These are phyloP conservation scores for Latrodectus elegans DNA, from an alignment of 2,888 invertebrate species.

Conservation along the genomic window DNA sequence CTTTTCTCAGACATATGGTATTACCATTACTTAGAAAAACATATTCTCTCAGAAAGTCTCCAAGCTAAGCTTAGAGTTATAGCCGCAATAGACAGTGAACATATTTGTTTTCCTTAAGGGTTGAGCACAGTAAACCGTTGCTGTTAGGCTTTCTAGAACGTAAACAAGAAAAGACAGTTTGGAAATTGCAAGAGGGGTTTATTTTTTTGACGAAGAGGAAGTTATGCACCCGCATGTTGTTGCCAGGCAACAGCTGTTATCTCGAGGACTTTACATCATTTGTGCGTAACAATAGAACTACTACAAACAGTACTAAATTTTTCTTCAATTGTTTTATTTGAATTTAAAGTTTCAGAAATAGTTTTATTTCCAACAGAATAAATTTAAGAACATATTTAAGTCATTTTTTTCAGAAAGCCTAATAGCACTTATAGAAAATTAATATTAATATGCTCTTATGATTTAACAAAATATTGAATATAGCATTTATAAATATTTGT, in stretches of 20 bases:
- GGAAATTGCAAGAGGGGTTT: constrained; percentile 29
- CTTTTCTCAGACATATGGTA: neutral
- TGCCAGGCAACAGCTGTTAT: constrained; percentile 32
- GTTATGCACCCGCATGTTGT: constrained; percentile 39
- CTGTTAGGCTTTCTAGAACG: constrained; percentile 11
- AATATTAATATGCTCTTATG: no score
- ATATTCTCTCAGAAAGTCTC: no score
- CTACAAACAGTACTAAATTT: neutral
- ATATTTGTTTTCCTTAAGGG: constrained; percentile 22
- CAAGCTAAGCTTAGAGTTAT: constrained; percentile 2
- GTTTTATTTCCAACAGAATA: no score
- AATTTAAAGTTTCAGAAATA: constrained; percentile 15
- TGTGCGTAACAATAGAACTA: neutral
- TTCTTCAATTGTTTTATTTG: constrained; percentile 34
- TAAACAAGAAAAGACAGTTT: constrained; percentile 32
- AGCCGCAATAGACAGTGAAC: neutral
- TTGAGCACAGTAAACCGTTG: constrained; percentile 4
- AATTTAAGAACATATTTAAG: no score
- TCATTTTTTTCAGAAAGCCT: no score
- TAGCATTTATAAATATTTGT: no score
- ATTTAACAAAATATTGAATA: no score
- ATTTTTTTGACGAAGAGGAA: constrained; percentile 24
- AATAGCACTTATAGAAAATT: no score
- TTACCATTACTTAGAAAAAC: constrained; percentile 18
- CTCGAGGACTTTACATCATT: constrained; percentile 36